Percentiles rank a stretch among this genome's conserved stretches.
Conservation (phyloP, 1,140 invertebrate species). For the Conus betulinus region DNA sequence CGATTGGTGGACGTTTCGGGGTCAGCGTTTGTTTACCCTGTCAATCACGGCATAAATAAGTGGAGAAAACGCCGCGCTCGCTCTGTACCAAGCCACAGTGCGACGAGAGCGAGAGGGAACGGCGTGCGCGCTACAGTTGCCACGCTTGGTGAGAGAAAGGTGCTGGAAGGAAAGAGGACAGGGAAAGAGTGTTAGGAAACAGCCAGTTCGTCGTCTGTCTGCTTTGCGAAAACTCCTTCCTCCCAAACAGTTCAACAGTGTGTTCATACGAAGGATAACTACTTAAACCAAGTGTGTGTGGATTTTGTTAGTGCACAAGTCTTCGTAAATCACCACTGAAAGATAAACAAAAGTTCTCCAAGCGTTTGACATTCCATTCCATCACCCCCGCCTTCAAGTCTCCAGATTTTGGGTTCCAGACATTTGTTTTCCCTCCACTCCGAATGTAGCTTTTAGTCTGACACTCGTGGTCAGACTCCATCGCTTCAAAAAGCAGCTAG, state of each 20-base stretch:
- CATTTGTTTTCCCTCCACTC: neutral
- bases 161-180: too few species aligned
- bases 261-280: neutral
- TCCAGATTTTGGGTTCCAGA: neutral
- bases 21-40: neutral
- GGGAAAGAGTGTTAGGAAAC: neutral
- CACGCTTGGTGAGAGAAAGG: neutral
- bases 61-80: neutral
- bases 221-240: neutral
- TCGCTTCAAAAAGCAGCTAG: neutral
- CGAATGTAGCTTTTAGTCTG: neutral
- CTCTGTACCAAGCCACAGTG: neutral
- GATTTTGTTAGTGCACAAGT: too few species aligned
- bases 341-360: too few species aligned
- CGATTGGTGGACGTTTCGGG: constrained; percentile 21
- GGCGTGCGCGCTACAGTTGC: neutral
- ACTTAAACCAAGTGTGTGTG: neutral
- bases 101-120: neutral
- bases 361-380: too few species aligned
- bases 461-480: neutral
- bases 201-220: neutral
- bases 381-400: neutral
- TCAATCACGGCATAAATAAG: constrained; percentile 13
- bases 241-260: neutral
- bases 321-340: too few species aligned